Evolutionary conservation across 2,113 vertebrate species (phyloP).

Genomic region (Archocentrus centrarchus): DNA sequence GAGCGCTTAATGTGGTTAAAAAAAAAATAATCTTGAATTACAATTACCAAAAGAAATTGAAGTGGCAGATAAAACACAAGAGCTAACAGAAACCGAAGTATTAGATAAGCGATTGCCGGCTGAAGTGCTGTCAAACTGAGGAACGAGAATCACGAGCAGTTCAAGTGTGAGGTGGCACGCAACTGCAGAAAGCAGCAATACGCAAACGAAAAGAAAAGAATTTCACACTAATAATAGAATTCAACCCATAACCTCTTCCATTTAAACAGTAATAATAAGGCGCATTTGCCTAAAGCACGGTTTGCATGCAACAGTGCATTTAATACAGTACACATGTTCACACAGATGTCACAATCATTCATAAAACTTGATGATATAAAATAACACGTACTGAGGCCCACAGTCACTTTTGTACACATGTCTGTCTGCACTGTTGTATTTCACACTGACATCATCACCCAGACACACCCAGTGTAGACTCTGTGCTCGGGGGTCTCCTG

Average conservation of each 20-base stretch:
- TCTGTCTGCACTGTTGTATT: constrained; percentile 55
- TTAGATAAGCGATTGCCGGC: not conserved
- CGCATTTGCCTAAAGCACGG: accelerated
- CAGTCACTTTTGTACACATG: constrained; percentile 46
- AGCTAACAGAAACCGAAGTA: not conserved
- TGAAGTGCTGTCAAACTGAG: not conserved
- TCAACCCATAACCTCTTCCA: not conserved
- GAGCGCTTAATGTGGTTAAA: not conserved
- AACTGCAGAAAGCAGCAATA: not conserved
- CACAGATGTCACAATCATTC: constrained; percentile 49
- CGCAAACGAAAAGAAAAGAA: not conserved
- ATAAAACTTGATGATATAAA: constrained; percentile 40
- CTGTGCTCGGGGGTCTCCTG: constrained; percentile 35
- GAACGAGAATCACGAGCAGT: not conserved
- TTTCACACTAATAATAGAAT: not conserved
- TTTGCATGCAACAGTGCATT: not conserved
- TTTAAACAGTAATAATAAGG: not conserved
- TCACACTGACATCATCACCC: constrained; percentile 70
- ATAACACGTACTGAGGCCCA: constrained; percentile 11
- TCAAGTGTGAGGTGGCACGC: not conserved
- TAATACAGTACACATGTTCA: not conserved
- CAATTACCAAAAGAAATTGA: not conserved
- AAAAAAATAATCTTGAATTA: not conserved
- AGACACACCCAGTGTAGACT: constrained; percentile 44
- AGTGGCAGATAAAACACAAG: not conserved